Evolutionary conservation across 2,113 vertebrate species (phyloP).

Genomic region (Callionymus lyra): DNA sequence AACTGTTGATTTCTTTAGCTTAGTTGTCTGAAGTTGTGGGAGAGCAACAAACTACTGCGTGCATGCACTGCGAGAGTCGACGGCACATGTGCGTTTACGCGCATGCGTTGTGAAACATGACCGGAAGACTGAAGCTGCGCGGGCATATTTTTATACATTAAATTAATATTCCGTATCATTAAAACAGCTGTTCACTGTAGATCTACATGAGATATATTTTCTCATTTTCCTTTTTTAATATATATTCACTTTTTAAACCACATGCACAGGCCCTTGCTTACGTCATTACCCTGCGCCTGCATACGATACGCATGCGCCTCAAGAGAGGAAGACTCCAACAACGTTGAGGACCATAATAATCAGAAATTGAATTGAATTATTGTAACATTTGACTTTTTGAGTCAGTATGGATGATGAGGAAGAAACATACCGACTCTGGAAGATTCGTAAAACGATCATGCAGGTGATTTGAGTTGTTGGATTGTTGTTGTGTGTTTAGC

Average conservation of each 20-base stretch:
- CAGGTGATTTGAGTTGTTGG: conserved; percentile 70
- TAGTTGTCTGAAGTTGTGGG: neutral
- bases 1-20: too few relatives aligned
- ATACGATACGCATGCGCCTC: conserved; percentile 17
- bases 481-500: neutral
- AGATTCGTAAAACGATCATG: conserved; percentile 96
- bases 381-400: neutral
- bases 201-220: neutral
- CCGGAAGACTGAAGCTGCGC: too few relatives aligned
- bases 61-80: conserved; percentile 12
- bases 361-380: too few relatives aligned
- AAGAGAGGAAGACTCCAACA: too few relatives aligned
- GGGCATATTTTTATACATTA: too few relatives aligned
- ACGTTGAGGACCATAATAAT: too few relatives aligned
- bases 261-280: too few relatives aligned
- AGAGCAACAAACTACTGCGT: neutral
- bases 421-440: conserved; percentile 92
- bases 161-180: too few relatives aligned
- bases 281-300: conserved; percentile 26
- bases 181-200: neutral
- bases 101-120: conserved; percentile 35
- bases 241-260: neutral
- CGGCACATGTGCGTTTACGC: conserved; percentile 27
- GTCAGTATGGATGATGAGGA: conserved; percentile 87
- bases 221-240: neutral